phyloP scores from a whole-genome alignment of 2,888 invertebrate genomes.

The Rhogogaster chlorosoma region DNA sequence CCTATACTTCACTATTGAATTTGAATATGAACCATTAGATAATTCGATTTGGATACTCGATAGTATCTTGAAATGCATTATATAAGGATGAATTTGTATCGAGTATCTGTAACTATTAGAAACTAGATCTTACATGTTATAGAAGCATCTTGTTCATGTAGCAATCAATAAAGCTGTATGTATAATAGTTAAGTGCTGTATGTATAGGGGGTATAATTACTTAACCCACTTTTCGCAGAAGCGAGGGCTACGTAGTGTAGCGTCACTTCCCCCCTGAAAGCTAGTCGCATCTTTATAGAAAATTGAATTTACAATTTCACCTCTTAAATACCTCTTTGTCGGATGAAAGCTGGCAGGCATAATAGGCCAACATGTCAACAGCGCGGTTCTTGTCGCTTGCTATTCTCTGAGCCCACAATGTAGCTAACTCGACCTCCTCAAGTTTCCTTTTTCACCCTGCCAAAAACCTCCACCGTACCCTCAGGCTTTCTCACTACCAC shows the following conservation, averaged over 20 bases:
- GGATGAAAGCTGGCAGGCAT: constrained; percentile 65
- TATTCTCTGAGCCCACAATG: constrained; percentile 56
- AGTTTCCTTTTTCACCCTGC: constrained; percentile 40
- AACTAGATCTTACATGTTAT: background rate
- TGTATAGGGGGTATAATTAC: constrained; percentile 4
- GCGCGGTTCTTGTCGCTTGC: constrained; percentile 55
- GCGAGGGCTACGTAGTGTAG: constrained; percentile 18
- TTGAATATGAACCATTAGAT: no score
- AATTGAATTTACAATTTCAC: constrained; percentile 69
- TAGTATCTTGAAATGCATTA: background rate
- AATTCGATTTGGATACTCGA: background rate
- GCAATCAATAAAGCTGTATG: background rate
- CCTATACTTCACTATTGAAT: no score
- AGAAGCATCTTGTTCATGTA: background rate
- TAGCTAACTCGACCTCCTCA: constrained; percentile 54
- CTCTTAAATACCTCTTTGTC: constrained; percentile 65
- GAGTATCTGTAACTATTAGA: background rate
- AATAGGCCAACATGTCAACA: constrained; percentile 67
- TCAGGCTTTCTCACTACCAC: background rate
- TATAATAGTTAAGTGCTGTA: background rate
- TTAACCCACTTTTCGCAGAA: constrained; percentile 12
- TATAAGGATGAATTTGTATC: background rate
- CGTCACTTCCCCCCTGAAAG: background rate
- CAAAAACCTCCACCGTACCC: constrained; percentile 3
- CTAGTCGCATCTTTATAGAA: constrained; percentile 54